Base-by-base conservation (phyloP, 1,140 invertebrate species). In the Idris sp. region DNA sequence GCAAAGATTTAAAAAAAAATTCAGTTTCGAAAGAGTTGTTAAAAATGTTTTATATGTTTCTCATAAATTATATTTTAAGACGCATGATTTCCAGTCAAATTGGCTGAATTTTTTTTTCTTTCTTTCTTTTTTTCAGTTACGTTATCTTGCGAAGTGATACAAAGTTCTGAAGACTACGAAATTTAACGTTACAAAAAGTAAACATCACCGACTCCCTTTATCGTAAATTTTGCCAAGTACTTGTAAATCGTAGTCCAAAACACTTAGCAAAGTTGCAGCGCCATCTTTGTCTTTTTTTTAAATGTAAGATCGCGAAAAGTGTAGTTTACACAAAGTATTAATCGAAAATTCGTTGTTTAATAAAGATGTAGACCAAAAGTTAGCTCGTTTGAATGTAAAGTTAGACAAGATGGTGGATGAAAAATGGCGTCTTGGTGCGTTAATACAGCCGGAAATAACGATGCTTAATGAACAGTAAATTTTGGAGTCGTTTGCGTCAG, bases 401-500 rank as follows among this genome's bases (percentile, higher is more conserved):
- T 59, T 35, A 48, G 46, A 26, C 56, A 54, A 67, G 19, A 54
- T 53, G 53, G 71, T 41, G 53, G 67, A 62, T 58, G 51, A 73
- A 73, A 73, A 73, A 49, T 67, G 26, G 53, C 48, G 46, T 41
- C 49, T 59, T 49, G 18, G 38, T 36, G 40, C 33, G 56, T 28
- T 65, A 75, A 64, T 71, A 46, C 44, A 36, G 15, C 31, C 54
- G 44, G 44, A 44, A 58, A 62, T 68, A 76, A 76, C 64, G 62
- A 56, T 40, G 64, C 44, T 68, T 73, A 76, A 76, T 76, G 68
- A 76, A 59, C 67, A 56, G 58, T 73, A 51, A 73, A 76, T 76
- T 72, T 67, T 31, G 43, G 13, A 36, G 67, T 62, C 58, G 51
- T 64, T 71, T 64, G 46, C 31, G 58, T 67, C 74, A 61, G 59